A percentile compares a stretch with the other conserved stretches of the same genome.
Conservation (phyloP, 2,797 vertebrate genomes). For the Corythornis leucogaster region DNA sequence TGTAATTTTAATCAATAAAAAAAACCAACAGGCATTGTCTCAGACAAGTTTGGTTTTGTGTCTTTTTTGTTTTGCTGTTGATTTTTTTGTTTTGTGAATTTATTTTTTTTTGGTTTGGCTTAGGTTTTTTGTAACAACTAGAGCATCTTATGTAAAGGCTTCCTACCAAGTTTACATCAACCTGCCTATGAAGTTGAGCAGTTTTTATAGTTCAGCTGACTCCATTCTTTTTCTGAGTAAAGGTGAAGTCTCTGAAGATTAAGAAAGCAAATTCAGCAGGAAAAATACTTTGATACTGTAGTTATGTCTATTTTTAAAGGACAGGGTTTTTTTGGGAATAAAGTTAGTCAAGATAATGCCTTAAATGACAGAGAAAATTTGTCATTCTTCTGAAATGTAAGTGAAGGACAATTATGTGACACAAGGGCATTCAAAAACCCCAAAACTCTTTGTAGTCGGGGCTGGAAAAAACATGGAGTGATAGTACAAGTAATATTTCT, state of each 20-base stretch:
- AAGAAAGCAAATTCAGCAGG: conserved; percentile 42
- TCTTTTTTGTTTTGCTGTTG: not conserved
- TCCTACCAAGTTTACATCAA: not conserved
- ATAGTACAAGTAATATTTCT: not conserved
- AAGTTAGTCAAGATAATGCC: not conserved
- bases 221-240: conserved; percentile 2
- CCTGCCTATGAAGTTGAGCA: not conserved
- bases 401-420: not conserved
- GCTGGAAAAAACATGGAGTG: not conserved
- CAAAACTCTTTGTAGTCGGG: not conserved
- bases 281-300: conserved; percentile 20
- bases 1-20: not conserved
- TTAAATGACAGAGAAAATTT: not conserved
- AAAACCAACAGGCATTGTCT: not conserved
- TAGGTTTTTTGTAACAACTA: not conserved
- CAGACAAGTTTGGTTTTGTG: accelerated
- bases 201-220: conserved; percentile 13
- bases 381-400: conserved; percentile 14
- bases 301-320: conserved; percentile 7
- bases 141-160: not conserved
- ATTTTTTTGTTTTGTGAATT: too few relatives aligned
- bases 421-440: not conserved
- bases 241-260: not conserved
- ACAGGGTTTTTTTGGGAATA: not conserved
- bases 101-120: too few relatives aligned